Percentiles rank a stretch among this genome's conserved stretches.
phyloP scores from a whole-genome alignment of 2,797 vertebrate genomes.

The Diplodus puntazzo region DNA sequence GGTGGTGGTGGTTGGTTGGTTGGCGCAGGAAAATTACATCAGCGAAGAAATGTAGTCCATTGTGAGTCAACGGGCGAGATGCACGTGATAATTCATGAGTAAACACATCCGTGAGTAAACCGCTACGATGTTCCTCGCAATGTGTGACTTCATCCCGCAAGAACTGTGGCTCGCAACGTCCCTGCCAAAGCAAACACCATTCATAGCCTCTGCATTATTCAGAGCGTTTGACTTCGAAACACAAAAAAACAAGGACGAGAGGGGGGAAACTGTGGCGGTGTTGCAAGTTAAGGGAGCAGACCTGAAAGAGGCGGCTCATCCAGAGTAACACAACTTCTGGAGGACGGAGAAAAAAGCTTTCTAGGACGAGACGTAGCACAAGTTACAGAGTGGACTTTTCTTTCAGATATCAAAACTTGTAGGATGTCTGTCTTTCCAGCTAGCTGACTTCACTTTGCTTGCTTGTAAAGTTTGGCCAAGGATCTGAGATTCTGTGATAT shows the following conservation, averaged over 20 bases:
- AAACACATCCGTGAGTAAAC: constrained; percentile 66
- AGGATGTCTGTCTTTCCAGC: too few relatives aligned
- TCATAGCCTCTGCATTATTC: constrained; percentile 63
- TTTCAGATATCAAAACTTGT: too few relatives aligned
- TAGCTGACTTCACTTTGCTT: too few relatives aligned
- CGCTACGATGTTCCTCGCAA: constrained; percentile 64
- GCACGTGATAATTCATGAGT: constrained; percentile 67
- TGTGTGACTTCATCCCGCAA: constrained; percentile 57
- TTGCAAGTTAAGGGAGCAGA: constrained; percentile 2
- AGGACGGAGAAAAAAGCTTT: too few relatives aligned
- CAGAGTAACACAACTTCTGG: neutral
- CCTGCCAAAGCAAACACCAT: constrained; percentile 66
- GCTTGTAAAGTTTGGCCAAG: too few relatives aligned
- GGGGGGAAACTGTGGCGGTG: neutral
- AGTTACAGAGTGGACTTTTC: too few relatives aligned
- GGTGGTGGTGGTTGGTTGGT: constrained; percentile 21
- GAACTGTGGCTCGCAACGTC: constrained; percentile 44
- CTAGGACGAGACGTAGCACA: too few relatives aligned
- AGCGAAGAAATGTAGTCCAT: constrained; percentile 60
- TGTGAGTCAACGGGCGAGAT: constrained; percentile 63
- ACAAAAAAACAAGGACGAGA: constrained; percentile 18
- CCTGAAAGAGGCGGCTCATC: neutral
- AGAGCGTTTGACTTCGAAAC: constrained; percentile 48
- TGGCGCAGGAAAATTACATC: constrained; percentile 79
- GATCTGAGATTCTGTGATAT: too few relatives aligned